Conservation (phyloP, 2,797 vertebrate species). For the Echeneis naucrates region DNA sequence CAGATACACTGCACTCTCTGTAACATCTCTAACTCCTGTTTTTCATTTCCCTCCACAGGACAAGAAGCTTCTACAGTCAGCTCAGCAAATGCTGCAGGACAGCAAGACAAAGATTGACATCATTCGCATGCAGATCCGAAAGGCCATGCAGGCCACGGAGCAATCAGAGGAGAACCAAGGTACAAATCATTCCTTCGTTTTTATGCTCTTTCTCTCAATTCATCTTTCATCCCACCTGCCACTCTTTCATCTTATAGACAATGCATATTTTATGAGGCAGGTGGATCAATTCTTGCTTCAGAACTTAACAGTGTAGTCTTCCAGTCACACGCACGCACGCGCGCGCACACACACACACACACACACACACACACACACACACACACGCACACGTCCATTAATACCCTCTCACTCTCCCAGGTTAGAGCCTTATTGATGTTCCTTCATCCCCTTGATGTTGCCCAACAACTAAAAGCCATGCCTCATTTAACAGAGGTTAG, state of each 20-base stretch:
- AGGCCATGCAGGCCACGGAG: conserved; percentile 87
- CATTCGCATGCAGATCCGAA: conserved; percentile 91
- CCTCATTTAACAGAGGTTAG: conserved; percentile 72
- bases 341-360: conserved; percentile 11
- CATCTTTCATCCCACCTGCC: conserved; percentile 70
- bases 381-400: conserved; percentile 60
- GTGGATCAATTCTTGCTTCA: conserved; percentile 72
- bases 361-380: conserved; percentile 33
- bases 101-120: conserved; percentile 94
- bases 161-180: conserved; percentile 83
- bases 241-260: conserved; percentile 51
- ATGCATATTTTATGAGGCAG: conserved; percentile 76
- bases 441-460: conserved; percentile 77
- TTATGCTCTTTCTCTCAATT: conserved; percentile 27
- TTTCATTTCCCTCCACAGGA: conserved; percentile 77
- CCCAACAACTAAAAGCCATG: conserved; percentile 76
- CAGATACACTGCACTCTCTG: no score
- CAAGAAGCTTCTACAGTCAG: conserved; percentile 88
- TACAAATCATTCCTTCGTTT: conserved; percentile 39
- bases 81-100: conserved; percentile 94
- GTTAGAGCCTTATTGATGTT: conserved; percentile 78
- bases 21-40: conserved; percentile 36
- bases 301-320: conserved; percentile 62
- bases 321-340: conserved; percentile 13
- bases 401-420: conserved; percentile 47